phyloP scores from a whole-genome alignment of 2,888 invertebrate genomes.

The Glyphotaelius pellucidus region DNA sequence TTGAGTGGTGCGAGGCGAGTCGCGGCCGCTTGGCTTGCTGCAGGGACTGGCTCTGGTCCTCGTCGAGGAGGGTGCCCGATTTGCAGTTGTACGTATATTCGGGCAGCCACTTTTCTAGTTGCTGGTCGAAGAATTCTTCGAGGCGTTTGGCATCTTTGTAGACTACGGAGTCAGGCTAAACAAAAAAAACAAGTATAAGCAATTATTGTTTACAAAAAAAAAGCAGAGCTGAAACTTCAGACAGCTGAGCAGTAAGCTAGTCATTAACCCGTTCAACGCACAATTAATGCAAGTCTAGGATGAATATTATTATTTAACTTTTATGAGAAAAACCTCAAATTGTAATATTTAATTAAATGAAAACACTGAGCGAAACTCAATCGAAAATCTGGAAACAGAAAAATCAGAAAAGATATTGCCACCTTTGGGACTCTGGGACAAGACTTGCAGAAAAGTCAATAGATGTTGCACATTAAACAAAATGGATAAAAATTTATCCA shows the following conservation, averaged over 20 bases:
- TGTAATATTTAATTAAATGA: too few relatives aligned
- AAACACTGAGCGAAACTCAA: too few relatives aligned
- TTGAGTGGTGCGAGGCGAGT: constrained; percentile 11
- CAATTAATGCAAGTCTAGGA: neutral
- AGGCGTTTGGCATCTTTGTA: constrained; percentile 88
- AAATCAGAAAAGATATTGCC: too few relatives aligned
- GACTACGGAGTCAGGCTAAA: constrained; percentile 85
- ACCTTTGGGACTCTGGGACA: too few relatives aligned
- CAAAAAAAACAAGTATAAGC: neutral
- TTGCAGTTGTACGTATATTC: constrained; percentile 82
- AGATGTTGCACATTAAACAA: too few relatives aligned
- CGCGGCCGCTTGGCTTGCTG: constrained; percentile 43
- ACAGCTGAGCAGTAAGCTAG: neutral
- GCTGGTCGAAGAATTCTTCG: constrained; percentile 91
- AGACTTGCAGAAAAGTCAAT: too few relatives aligned
- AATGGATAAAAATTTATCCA: too few relatives aligned
- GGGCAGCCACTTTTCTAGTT: constrained; percentile 88
- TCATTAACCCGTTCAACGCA: neutral
- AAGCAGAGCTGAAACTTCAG: neutral
- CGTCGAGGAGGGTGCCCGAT: constrained; percentile 66
- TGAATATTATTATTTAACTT: too few relatives aligned
- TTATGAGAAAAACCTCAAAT: too few relatives aligned
- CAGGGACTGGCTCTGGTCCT: neutral
- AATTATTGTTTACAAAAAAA: neutral
- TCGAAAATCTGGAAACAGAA: too few relatives aligned